Base-by-base conservation (phyloP, 2,888 invertebrate genomes). In the Holacanthella duospinosa region DNA sequence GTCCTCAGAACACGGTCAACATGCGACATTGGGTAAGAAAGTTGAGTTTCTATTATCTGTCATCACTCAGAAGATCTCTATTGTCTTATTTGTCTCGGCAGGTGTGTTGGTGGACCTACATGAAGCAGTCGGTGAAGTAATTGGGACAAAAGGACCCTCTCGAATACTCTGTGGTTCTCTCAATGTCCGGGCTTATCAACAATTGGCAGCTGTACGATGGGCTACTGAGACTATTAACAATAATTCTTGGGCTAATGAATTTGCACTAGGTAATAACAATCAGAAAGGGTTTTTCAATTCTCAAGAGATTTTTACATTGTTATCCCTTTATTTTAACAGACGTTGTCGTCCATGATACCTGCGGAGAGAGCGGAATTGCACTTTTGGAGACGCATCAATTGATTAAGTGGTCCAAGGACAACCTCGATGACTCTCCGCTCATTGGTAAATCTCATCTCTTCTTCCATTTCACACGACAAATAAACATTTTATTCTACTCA, bases 141-240 rank as follows among this genome's bases (percentile, higher is more conserved):
- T 66, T 44, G 61, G 62, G 56, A 64, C 68, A 29, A 65, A 66
- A 54, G 62, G 56, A 21, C 62, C 64, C 29, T 61, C 43, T 59
- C 57, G 64, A 59, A 62, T 61, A 9, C 59, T 64, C 28, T 74
- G 74, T 55, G 70, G 71, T 24, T 57, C 65, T 26, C 63, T 75
- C 12, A 74, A 74, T 64, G 66, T 72, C 24, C 70, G 69, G 57
- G 72, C 74, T 25, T 72, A 73, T 44, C 76, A 76, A 65, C 73
- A 75, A 57, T 68, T 75, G 9, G 70, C 73, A 60, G 75, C 75
- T 44, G 74, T 75, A 24, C 66, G 68, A 64, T 76, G 76, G 76
- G 75, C 76, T 25, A 68, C 72, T n/a, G 73, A 75, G 59, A 70
- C 74, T 28, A 73, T 75, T 62, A 75, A 75, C 65, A 75, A 74